Evolutionary conservation across 1,140 invertebrate species (phyloP).

Genomic region (Gonioctena quinquepunctata): DNA sequence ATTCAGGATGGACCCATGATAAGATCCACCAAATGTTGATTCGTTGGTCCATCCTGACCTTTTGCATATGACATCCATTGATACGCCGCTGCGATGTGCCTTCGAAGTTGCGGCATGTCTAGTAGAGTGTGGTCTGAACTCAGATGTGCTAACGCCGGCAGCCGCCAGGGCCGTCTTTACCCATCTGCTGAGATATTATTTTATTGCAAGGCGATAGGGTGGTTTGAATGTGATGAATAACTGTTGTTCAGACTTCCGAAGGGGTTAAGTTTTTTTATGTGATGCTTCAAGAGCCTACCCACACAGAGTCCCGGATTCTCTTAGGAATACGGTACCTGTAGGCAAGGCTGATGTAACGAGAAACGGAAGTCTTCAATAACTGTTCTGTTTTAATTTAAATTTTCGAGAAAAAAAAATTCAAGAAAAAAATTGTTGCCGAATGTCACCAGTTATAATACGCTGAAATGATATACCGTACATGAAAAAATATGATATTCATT

Average conservation of each 20-base stretch:
- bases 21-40: conserved; percentile 38
- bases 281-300: no score
- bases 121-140: conserved; percentile 28
- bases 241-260: neutral
- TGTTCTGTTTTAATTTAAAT: no score
- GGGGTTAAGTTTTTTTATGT: neutral
- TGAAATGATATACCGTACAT: no score
- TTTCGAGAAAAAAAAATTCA: no score
- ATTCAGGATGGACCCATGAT: conserved; percentile 37
- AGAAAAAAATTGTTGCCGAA: no score
- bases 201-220: conserved; percentile 24
- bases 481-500: no score
- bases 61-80: conserved; percentile 32
- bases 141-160: conserved; percentile 26
- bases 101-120: conserved; percentile 36
- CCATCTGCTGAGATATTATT: conserved; percentile 38
- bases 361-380: no score
- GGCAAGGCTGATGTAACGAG: neutral
- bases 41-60: conserved; percentile 40
- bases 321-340: neutral
- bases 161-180: conserved; percentile 14
- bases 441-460: no score
- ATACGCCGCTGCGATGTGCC: conserved; percentile 31
- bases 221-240: conserved; percentile 7
- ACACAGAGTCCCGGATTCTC: no score